These are phyloP conservation scores for Pseudoips prasinana DNA, from an alignment of 2,888 invertebrate genomes.

Conservation along the genomic window DNA sequence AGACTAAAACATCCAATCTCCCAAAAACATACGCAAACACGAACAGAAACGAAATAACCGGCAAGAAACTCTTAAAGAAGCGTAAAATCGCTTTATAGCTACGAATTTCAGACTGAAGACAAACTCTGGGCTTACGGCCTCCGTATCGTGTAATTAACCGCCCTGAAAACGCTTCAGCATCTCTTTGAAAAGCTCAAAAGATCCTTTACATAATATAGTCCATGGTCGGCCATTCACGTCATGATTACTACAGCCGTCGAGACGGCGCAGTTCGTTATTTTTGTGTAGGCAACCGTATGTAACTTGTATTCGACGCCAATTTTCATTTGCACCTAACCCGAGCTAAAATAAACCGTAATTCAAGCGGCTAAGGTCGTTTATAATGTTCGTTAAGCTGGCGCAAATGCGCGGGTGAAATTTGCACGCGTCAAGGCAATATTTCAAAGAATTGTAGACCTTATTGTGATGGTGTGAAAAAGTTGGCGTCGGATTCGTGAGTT, in stretches of 20 bases:
- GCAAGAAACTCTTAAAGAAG: conserved; percentile 36
- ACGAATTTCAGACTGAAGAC: conserved; percentile 44
- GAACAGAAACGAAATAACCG: conserved; percentile 13
- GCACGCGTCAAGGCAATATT: conserved; percentile 47
- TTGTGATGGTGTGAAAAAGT: conserved; percentile 43
- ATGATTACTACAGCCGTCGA: conserved; percentile 65
- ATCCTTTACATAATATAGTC: conserved; percentile 71
- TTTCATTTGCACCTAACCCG: conserved; percentile 33
- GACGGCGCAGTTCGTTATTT: conserved; percentile 75
- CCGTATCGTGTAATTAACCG: conserved; percentile 66
- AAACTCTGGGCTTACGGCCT: conserved; percentile 46
- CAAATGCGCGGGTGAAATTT: conserved; percentile 32
- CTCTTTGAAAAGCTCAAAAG: conserved; percentile 70
- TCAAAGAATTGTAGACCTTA: conserved; percentile 47
- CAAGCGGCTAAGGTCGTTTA: conserved; percentile 18
- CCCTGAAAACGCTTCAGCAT: conserved; percentile 56
- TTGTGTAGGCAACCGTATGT: conserved; percentile 79
- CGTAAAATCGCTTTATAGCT: conserved; percentile 42
- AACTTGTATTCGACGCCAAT: conserved; percentile 51
- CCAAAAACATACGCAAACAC: too few species aligned
- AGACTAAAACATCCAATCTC: too few species aligned
- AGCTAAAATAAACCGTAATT: conserved; percentile 34
- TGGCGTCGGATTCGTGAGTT: conserved; percentile 27
- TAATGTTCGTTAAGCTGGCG: conserved; percentile 19
- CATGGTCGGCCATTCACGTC: conserved; percentile 63